Evolutionary conservation across 2,113 vertebrate species (phyloP).

Genomic region (Todiramphus chloris): DNA sequence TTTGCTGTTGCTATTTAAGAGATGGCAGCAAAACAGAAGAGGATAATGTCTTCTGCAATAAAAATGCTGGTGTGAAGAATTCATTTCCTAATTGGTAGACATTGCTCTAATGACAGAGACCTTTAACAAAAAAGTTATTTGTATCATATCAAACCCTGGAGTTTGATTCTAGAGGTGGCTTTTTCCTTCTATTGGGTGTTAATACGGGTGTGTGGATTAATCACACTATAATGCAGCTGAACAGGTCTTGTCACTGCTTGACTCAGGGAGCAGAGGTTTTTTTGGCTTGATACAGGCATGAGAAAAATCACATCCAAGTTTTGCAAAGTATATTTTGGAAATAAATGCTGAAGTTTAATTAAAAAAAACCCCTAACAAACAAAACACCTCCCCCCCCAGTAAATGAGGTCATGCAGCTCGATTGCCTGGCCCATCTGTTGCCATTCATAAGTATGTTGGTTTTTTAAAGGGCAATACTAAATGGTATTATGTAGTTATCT

Average conservation of each 20-base stretch:
- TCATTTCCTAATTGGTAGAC: constrained; percentile 16
- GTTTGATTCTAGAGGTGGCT: not conserved
- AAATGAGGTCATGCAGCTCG: constrained; percentile 42
- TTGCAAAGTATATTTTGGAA: constrained; percentile 17
- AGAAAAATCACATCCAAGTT: constrained; percentile 1
- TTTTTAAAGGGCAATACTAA: constrained; percentile 43
- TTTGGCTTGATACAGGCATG: not conserved
- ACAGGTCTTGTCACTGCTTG: not conserved
- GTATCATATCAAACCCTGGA: not conserved
- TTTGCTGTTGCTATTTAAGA: constrained; percentile 4
- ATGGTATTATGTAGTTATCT: constrained; percentile 24
- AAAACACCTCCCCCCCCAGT: not conserved
- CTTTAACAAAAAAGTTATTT: not conserved
- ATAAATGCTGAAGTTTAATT: constrained; percentile 27
- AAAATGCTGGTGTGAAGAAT: not conserved
- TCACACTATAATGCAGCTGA: not conserved
- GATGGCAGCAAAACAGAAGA: not conserved
- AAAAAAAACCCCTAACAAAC: not conserved
- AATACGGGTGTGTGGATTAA: not conserved
- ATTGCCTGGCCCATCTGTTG: constrained; percentile 50
- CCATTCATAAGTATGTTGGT: constrained; percentile 7
- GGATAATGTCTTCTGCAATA: not conserved
- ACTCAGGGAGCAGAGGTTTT: not conserved
- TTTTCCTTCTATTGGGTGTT: not conserved
- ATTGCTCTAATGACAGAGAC: not conserved